Conservation (phyloP, 2,113 vertebrate genomes). For the Nasalis larvatus region DNA sequence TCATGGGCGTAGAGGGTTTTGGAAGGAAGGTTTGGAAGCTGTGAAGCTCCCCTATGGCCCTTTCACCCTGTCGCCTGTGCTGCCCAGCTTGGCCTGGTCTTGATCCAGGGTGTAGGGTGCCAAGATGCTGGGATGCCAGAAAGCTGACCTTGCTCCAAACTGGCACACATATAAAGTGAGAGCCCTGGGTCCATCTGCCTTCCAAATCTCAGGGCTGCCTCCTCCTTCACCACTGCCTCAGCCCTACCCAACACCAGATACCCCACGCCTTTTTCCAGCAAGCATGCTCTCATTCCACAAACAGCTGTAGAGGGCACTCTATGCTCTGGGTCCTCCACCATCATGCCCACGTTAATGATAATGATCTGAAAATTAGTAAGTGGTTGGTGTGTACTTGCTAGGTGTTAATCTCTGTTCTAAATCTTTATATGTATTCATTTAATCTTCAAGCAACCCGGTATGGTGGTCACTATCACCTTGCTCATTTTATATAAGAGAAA, state of each 20-base stretch:
- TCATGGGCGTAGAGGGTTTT: accelerated
- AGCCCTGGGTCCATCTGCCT: neutral
- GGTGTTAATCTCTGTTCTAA: accelerated
- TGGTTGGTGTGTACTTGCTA: accelerated
- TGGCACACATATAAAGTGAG: accelerated
- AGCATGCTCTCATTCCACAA: accelerated
- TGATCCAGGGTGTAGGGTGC: neutral
- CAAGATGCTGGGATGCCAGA: too few species aligned
- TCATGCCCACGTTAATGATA: accelerated
- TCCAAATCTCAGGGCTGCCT: accelerated
- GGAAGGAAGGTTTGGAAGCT: neutral
- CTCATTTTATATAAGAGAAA: neutral
- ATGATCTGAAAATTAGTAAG: accelerated
- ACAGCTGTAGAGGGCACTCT: accelerated
- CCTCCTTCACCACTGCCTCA: accelerated
- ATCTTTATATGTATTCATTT: neutral
- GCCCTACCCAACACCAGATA: accelerated
- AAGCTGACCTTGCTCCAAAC: neutral
- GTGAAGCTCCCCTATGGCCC: accelerated
- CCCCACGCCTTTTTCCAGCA: too few species aligned
- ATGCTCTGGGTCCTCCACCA: accelerated
- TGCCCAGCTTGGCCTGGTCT: too few species aligned
- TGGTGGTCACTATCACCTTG: accelerated
- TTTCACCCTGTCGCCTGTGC: accelerated
- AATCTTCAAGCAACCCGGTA: accelerated